A percentile compares a stretch with the other conserved stretches of the same genome.
Evolutionary conservation across 2,888 invertebrate species (phyloP).

Genomic region (Petrolisthes manimaculis): DNA sequence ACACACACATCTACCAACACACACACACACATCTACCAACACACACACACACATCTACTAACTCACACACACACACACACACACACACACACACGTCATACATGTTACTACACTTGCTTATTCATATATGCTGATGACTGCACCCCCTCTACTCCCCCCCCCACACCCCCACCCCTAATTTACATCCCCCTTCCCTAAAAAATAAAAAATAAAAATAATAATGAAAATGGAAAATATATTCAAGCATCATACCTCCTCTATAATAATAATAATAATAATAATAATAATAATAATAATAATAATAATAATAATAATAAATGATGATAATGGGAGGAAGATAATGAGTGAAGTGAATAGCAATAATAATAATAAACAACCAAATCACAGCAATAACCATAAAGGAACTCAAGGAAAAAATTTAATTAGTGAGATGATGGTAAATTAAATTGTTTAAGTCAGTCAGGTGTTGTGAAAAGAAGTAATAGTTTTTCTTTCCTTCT

Average conservation of each 20-base stretch:
- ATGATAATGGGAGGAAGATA: slow-evolving; percentile 1
- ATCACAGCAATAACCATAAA: too few relatives aligned
- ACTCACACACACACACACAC: background rate
- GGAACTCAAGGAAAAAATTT: too few relatives aligned
- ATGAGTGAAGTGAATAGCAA: background rate
- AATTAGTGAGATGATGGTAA: too few relatives aligned
- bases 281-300: slow-evolving; percentile 1
- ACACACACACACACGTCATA: background rate
- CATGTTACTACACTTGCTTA: background rate
- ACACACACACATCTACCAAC: background rate
- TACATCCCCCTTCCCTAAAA: background rate
- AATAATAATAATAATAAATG: background rate
- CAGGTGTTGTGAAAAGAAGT: too few relatives aligned
- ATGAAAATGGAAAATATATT: background rate
- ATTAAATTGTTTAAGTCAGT: too few relatives aligned
- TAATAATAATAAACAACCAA: background rate
- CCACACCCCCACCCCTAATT: background rate
- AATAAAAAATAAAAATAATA: background rate
- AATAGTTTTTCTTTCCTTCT: too few relatives aligned
- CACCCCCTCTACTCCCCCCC: background rate
- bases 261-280: background rate
- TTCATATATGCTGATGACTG: background rate
- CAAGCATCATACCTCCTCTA: background rate
- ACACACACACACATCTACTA: slow-evolving; percentile 1
- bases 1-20: background rate